Evolutionary conservation across 2,113 vertebrate species (phyloP).

Genomic region (Sigmodon hispidus): DNA sequence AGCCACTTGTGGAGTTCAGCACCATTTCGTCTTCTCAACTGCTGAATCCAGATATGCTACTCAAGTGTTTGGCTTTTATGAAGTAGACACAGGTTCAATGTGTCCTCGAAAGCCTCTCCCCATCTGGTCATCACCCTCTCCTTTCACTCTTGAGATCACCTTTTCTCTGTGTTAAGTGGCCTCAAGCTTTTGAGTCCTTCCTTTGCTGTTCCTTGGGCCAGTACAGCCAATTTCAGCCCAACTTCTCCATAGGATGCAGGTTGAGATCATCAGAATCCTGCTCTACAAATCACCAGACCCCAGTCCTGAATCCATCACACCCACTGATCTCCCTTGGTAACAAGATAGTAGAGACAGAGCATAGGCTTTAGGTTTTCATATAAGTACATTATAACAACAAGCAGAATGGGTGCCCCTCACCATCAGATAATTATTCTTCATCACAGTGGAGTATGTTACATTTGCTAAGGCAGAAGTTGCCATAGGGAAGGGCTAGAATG

Average conservation of each 20-base stretch:
- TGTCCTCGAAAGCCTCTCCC: not conserved
- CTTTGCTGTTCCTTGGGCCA: not conserved
- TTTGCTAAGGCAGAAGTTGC: conserved; percentile 63
- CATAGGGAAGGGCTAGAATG: conserved; percentile 65
- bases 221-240: not conserved
- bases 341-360: not conserved
- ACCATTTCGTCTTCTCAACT: not conserved
- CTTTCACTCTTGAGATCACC: not conserved
- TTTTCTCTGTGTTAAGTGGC: not conserved
- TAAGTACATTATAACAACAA: not conserved
- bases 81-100: not conserved
- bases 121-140: not conserved
- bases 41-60: not conserved
- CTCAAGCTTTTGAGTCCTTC: not conserved
- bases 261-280: not conserved
- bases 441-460: conserved; percentile 48
- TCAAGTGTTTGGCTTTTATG: not conserved
- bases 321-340: not conserved
- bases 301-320: not conserved
- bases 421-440: conserved; percentile 71
- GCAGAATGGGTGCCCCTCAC: conserved; percentile 1
- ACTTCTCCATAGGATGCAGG: not conserved
- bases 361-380: not conserved
- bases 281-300: not conserved
- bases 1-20: too few relatives aligned